Evolutionary conservation across 2,888 invertebrate genomes (phyloP).

Genomic region (Ametastegia equiseti): DNA sequence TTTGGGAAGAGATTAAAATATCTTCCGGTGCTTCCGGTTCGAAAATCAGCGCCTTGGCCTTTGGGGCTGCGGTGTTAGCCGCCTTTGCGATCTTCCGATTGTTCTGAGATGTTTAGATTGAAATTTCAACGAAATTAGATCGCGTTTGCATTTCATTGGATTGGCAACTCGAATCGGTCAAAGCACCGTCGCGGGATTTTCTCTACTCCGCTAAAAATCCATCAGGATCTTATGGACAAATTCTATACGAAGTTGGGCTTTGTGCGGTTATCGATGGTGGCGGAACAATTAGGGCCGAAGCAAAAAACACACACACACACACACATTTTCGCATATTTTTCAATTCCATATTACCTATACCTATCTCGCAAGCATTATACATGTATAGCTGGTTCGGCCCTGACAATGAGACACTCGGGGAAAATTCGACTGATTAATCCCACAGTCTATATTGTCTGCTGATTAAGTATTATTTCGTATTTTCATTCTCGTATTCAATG

Average conservation of each 20-base stretch:
- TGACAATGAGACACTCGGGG: background rate
- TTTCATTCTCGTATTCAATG: background rate
- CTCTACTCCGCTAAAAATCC: too few relatives aligned
- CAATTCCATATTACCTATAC: background rate
- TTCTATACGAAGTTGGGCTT: too few relatives aligned
- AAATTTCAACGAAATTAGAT: too few relatives aligned
- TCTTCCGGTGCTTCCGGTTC: constrained; percentile 38
- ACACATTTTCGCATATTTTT: background rate
- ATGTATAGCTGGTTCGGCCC: too few relatives aligned
- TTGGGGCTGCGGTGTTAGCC: constrained; percentile 5
- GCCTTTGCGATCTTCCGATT: constrained; percentile 5
- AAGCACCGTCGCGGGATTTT: background rate
- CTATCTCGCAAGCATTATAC: background rate
- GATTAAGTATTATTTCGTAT: background rate
- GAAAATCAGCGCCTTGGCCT: constrained; percentile 31
- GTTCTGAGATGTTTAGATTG: too few relatives aligned
- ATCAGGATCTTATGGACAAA: too few relatives aligned
- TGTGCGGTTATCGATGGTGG: too few relatives aligned
- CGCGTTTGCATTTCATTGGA: too few relatives aligned
- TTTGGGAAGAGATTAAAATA: constrained; percentile 78
- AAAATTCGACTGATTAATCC: background rate
- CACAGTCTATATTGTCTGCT: background rate
- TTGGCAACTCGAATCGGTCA: too few relatives aligned
- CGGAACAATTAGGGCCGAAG: background rate
- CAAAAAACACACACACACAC: background rate